These are phyloP conservation scores for Lineus longissimus DNA, from an alignment of 1,140 invertebrate species.

Conservation along the genomic window DNA sequence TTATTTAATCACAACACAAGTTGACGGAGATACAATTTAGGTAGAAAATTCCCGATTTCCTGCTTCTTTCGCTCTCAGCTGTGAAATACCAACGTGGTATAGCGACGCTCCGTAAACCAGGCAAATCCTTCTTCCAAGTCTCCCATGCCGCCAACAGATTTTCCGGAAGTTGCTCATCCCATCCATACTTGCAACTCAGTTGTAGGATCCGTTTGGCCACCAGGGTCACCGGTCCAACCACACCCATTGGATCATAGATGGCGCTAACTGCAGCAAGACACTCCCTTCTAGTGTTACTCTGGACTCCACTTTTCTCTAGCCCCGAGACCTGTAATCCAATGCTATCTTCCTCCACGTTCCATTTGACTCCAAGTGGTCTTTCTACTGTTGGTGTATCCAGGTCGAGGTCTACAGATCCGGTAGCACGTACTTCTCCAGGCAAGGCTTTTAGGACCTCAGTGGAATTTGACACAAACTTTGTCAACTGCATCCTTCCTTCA, in stretches of 20 bases:
- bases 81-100: neutral
- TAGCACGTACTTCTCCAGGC: conserved; percentile 1
- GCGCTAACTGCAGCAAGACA: neutral
- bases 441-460: neutral
- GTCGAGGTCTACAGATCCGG: neutral
- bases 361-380: neutral
- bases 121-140: neutral
- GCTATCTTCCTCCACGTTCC: conserved; percentile 1
- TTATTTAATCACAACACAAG: too few relatives aligned
- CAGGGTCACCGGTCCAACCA: neutral
- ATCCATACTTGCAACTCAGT: neutral
- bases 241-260: neutral
- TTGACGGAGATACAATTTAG: too few relatives aligned
- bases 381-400: neutral
- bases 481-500: neutral
- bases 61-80: too few relatives aligned
- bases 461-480: neutral
- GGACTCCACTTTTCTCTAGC: neutral
- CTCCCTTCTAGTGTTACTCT: neutral
- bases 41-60: too few relatives aligned
- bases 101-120: neutral
- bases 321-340: neutral
- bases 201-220: neutral
- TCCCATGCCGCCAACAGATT: neutral
- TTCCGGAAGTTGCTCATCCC: neutral